Evolutionary conservation across 2,113 vertebrate species (phyloP).

Genomic region (Caranx ignobilis): DNA sequence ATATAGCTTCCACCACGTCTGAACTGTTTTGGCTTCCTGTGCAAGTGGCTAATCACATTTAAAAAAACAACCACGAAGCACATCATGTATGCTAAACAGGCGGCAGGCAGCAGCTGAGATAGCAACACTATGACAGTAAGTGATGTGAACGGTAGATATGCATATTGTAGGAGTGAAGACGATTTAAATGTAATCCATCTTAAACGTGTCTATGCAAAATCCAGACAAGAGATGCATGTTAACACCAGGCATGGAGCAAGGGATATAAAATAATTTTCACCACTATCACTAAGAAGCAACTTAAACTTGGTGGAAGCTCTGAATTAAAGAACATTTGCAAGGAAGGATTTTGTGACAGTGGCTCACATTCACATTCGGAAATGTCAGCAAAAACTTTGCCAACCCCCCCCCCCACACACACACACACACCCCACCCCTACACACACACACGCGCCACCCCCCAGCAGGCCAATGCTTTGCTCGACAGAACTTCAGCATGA

Average conservation of each 20-base stretch:
- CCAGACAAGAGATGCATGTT: slow-evolving; percentile 41
- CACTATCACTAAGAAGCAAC: slow-evolving; percentile 4
- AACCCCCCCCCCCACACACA: neutral
- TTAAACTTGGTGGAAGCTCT: slow-evolving; percentile 6
- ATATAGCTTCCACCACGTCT: too few species aligned
- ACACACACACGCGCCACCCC: neutral
- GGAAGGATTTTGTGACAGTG: slow-evolving; percentile 28
- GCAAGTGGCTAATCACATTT: neutral
- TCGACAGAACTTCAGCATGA: neutral
- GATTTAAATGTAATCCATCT: slow-evolving; percentile 53
- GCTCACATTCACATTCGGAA: slow-evolving; percentile 8
- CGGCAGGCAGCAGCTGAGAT: slow-evolving; percentile 7
- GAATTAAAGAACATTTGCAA: neutral
- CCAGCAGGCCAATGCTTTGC: slow-evolving; percentile 1
- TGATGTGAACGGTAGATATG: slow-evolving; percentile 31
- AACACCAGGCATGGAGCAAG: slow-evolving; percentile 17
- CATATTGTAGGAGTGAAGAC: slow-evolving; percentile 12
- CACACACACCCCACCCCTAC: neutral
- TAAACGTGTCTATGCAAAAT: slow-evolving; percentile 37
- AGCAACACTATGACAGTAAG: slow-evolving; percentile 26
- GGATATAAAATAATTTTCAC: slow-evolving; percentile 30
- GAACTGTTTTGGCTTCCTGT: too few species aligned
- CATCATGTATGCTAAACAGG: neutral
- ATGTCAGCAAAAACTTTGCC: slow-evolving; percentile 18
- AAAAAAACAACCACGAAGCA: neutral